phyloP scores from a whole-genome alignment of 2,888 invertebrate species.

The Lampropteryx suffumata region DNA sequence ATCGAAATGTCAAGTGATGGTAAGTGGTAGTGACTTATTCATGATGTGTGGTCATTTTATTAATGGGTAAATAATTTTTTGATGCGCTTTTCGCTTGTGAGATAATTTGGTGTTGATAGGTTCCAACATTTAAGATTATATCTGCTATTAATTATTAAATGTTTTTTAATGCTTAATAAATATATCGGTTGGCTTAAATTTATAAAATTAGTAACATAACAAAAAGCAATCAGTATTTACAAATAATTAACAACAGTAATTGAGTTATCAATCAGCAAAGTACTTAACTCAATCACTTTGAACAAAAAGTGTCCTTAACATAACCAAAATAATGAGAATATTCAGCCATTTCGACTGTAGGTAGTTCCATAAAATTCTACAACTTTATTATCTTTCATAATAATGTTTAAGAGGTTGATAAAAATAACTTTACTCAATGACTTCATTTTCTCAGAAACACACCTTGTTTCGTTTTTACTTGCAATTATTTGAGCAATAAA shows the following conservation, averaged over 20 bases:
- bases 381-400: conserved; percentile 30
- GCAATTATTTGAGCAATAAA: conserved; percentile 23
- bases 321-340: conserved; percentile 6
- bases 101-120: conserved; percentile 5
- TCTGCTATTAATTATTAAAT: neutral
- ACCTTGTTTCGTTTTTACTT: conserved; percentile 2
- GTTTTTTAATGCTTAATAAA: too few relatives aligned
- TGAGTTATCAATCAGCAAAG: neutral
- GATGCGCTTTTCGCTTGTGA: conserved; percentile 12
- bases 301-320: conserved; percentile 2
- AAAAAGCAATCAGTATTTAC: too few relatives aligned
- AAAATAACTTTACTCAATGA: conserved; percentile 28
- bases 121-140: neutral
- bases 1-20: conserved; percentile 32
- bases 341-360: neutral
- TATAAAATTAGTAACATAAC: too few relatives aligned
- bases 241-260: too few relatives aligned
- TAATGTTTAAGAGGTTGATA: conserved; percentile 16
- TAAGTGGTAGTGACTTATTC: conserved; percentile 22
- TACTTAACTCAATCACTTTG: neutral
- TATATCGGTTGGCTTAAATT: too few relatives aligned
- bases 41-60: conserved; percentile 19
- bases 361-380: conserved; percentile 21
- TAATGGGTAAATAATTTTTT: conserved; percentile 25
- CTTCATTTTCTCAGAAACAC: conserved; percentile 29